A percentile compares a stretch with the other conserved stretches of the same genome.
Conservation (phyloP, 2,797 vertebrate species). For the Linurgus olivaceus region DNA sequence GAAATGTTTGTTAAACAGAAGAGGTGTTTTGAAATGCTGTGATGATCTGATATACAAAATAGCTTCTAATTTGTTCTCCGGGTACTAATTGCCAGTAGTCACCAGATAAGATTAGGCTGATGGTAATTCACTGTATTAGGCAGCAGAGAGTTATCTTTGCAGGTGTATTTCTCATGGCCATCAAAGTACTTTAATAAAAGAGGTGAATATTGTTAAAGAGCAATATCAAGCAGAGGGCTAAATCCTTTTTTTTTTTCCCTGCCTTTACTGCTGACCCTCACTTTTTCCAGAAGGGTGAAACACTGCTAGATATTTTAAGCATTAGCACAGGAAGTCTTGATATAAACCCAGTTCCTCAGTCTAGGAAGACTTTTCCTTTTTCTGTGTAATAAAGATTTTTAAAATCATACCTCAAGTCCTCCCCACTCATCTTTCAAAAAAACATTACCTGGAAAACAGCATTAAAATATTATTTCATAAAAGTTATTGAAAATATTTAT, state of each 20-base stretch:
- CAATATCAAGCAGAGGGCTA: neutral
- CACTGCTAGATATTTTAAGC: neutral
- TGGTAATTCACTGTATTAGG: neutral
- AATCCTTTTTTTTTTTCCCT: neutral
- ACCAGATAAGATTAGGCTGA: neutral
- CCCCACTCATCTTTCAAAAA: neutral
- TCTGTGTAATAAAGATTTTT: neutral
- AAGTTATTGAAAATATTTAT: neutral
- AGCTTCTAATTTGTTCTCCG: conserved; percentile 27
- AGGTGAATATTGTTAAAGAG: neutral
- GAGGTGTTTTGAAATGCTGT: conserved; percentile 20
- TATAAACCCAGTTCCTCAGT: neutral
- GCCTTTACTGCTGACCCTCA: neutral
- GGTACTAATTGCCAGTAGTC: conserved; percentile 11
- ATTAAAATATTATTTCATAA: neutral
- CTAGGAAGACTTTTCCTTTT: neutral
- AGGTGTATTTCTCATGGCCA: neutral
- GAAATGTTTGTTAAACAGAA: conserved; percentile 25
- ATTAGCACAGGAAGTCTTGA: neutral
- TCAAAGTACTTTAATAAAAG: neutral
- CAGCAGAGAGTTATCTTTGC: neutral
- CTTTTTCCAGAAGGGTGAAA: neutral
- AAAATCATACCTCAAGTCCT: neutral
- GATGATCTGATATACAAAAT: conserved; percentile 7
- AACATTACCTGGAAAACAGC: neutral